A percentile compares a stretch with the other conserved stretches of the same genome.
These are phyloP conservation scores for Siphamia tubifer DNA, from an alignment of 2,113 vertebrate genomes.

Conservation along the genomic window DNA sequence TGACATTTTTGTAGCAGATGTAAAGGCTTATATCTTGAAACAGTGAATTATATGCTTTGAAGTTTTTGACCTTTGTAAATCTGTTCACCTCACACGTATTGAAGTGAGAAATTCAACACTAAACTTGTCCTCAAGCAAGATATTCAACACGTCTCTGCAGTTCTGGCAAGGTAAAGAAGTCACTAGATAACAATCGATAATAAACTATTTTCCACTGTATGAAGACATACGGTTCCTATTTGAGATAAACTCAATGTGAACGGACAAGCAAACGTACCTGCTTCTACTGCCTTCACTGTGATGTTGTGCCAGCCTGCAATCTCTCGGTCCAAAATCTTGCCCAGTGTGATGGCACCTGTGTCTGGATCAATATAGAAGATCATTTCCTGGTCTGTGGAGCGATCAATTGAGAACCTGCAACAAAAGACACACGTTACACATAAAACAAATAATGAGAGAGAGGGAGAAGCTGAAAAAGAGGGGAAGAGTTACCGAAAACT, in stretches of 20 bases:
- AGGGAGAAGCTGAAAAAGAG: not conserved
- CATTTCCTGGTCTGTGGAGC: slow-evolving; percentile 86
- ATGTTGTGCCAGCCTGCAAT: slow-evolving; percentile 98
- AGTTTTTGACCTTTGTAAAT: too few relatives aligned
- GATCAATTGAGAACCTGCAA: slow-evolving; percentile 91
- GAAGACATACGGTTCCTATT: not conserved
- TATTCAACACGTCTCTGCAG: not conserved
- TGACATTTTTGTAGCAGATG: too few relatives aligned
- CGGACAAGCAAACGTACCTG: slow-evolving; percentile 76
- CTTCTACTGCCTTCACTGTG: slow-evolving; percentile 92
- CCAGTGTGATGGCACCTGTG: slow-evolving; percentile 89
- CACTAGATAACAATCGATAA: not conserved
- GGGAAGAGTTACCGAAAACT: not conserved
- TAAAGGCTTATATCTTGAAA: too few relatives aligned
- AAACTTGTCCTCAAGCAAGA: too few relatives aligned
- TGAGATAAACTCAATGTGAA: not conserved
- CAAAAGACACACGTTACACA: not conserved
- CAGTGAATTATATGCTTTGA: too few relatives aligned
- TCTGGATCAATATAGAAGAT: slow-evolving; percentile 93
- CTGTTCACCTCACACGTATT: too few relatives aligned
- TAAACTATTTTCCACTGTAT: not conserved
- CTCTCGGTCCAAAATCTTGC: slow-evolving; percentile 92
- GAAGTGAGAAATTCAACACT: too few relatives aligned
- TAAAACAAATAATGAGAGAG: not conserved
- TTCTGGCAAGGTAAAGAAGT: not conserved